Conservation (phyloP, 1,140 invertebrate genomes). For the Lanistes nyassanus region DNA sequence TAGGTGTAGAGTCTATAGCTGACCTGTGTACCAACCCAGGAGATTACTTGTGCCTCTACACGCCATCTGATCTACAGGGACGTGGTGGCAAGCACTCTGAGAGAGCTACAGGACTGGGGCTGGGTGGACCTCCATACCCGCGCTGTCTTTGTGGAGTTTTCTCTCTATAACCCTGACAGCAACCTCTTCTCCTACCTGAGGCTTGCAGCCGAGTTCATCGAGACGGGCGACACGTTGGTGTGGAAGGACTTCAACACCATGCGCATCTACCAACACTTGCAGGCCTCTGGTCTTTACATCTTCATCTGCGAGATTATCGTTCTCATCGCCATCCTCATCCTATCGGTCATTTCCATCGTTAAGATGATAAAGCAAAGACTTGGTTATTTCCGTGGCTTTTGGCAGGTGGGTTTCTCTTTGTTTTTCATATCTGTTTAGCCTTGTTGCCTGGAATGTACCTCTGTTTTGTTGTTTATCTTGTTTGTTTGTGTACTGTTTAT, state of each 20-base stretch:
- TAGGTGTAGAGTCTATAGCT: no score
- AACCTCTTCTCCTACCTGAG: constrained; percentile 50
- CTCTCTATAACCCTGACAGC: constrained; percentile 68
- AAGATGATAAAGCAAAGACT: constrained; percentile 39
- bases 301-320: constrained; percentile 52
- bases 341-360: constrained; percentile 36
- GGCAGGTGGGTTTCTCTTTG: not conserved
- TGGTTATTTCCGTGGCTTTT: not conserved
- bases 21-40: no score
- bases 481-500: no score
- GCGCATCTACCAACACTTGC: constrained; percentile 53
- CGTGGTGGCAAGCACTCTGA: constrained; percentile 46
- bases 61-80: no score
- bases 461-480: no score
- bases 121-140: constrained; percentile 71
- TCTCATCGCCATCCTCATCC: constrained; percentile 42
- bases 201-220: constrained; percentile 66
- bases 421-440: not conserved
- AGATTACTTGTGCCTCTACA: no score
- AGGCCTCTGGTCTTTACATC: constrained; percentile 44
- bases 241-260: constrained; percentile 53
- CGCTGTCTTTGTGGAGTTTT: constrained; percentile 70
- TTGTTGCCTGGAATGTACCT: no score
- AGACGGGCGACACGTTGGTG: constrained; percentile 63
- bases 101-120: constrained; percentile 55